Percentiles rank a stretch among this genome's conserved stretches.
Conservation (phyloP, 2,888 invertebrate genomes). For the Zaprionus bogoriensis region DNA sequence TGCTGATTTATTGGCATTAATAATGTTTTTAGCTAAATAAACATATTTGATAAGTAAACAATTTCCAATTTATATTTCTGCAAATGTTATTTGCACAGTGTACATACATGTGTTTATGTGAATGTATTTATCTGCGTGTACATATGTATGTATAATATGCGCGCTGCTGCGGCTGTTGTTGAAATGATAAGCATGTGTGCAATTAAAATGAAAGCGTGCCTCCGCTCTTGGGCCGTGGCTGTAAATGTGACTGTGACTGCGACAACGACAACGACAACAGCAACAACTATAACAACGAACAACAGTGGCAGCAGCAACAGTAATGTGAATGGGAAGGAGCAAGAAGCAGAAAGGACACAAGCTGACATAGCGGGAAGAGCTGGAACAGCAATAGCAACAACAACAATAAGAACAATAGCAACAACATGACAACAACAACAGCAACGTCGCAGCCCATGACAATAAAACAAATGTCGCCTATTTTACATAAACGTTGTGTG, state of each 20-base stretch:
- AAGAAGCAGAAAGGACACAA: neutral
- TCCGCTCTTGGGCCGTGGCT: conserved; percentile 36
- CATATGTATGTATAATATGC: conserved; percentile 1
- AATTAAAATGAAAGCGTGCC: conserved; percentile 78
- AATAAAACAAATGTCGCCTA: conserved; percentile 75
- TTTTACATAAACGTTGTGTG: conserved; percentile 74
- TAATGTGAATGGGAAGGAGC: neutral
- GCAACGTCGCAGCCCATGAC: conserved; percentile 48
- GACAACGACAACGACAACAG: conserved; percentile 18
- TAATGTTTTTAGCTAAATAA: no score
- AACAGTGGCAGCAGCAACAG: neutral
- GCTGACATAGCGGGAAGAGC: conserved; percentile 7
- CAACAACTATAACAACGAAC: neutral
- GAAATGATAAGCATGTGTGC: conserved; percentile 79
- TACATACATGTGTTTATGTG: conserved; percentile 1
- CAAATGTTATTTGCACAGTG: neutral
- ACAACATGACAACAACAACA: conserved; percentile 11
- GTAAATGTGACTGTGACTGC: conserved; percentile 41
- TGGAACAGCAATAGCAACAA: conserved; percentile 14
- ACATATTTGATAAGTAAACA: no score
- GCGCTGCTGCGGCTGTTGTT: conserved; percentile 58
- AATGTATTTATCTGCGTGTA: conserved; percentile 7
- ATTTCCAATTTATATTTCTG: no score
- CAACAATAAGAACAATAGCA: conserved; percentile 15
- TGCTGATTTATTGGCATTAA: no score